Percentiles rank a stretch among this genome's conserved stretches.
phyloP scores from a whole-genome alignment of 2,113 vertebrate species.

The Oxyruncus cristatus region DNA sequence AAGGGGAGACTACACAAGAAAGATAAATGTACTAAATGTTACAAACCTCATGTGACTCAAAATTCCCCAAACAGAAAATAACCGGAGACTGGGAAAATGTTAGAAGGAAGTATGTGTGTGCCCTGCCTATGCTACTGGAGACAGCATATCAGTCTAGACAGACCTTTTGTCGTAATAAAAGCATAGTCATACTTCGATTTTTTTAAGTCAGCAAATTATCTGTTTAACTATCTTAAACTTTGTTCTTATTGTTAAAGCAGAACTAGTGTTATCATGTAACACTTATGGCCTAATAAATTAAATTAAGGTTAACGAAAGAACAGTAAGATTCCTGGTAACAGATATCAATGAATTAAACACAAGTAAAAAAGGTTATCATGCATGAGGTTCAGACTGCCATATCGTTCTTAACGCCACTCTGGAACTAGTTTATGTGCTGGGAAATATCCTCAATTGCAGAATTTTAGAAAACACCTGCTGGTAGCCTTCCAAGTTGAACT shows the following conservation, averaged over 20 bases:
- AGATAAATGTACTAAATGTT: not conserved
- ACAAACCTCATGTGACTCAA: not conserved
- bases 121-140: not conserved
- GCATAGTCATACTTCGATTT: not conserved
- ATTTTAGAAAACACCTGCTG: not conserved
- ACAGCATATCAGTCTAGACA: not conserved
- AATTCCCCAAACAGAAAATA: not conserved
- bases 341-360: not conserved
- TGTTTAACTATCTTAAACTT: not conserved
- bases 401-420: not conserved
- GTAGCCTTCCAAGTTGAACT: not conserved
- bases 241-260: not conserved
- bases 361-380: not conserved
- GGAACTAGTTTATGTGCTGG: not conserved
- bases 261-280: not conserved
- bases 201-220: not conserved
- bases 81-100: not conserved
- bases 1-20: not conserved
- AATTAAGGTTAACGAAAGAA: not conserved
- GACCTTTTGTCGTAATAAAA: not conserved
- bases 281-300: not conserved
- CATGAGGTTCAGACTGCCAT: not conserved
- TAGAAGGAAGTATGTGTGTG: not conserved
- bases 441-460: not conserved
- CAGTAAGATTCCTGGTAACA: not conserved